Evolutionary conservation across 1,140 invertebrate species (phyloP).

Genomic region (Calephelis nemesis): DNA sequence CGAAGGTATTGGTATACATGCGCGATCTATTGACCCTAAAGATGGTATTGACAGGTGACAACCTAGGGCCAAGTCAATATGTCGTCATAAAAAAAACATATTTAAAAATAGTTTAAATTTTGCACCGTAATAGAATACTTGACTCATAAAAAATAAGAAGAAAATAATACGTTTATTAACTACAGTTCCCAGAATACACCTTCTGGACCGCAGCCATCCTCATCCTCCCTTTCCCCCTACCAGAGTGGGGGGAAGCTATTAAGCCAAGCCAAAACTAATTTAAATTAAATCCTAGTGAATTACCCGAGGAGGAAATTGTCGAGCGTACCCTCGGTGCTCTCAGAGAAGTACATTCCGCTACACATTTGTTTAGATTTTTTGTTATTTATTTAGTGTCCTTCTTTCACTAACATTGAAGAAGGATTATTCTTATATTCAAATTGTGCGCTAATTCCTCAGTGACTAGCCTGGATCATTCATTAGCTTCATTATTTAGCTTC

Average conservation of each 20-base stretch:
- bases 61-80: too few relatives aligned
- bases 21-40: too few relatives aligned
- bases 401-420: too few relatives aligned
- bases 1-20: too few relatives aligned
- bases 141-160: background rate
- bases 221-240: constrained; percentile 33
- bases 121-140: background rate
- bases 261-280: constrained; percentile 81
- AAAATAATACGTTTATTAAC: constrained; percentile 38
- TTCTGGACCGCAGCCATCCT: constrained; percentile 43
- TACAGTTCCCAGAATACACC: constrained; percentile 48
- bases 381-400: background rate
- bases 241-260: constrained; percentile 71
- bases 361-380: constrained; percentile 32
- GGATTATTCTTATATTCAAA: too few relatives aligned
- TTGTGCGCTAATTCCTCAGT: too few relatives aligned
- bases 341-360: constrained; percentile 45
- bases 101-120: too few relatives aligned
- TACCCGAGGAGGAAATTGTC: constrained; percentile 79
- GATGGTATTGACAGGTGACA: too few relatives aligned
- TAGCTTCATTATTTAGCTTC: too few relatives aligned
- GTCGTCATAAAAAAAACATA: too few relatives aligned
- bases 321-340: constrained; percentile 71
- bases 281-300: constrained; percentile 82
- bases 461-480: too few relatives aligned